A percentile compares a stretch with the other conserved stretches of the same genome.
Conservation (phyloP, 2,888 invertebrate genomes). For the Synanthedon formicaeformis region DNA sequence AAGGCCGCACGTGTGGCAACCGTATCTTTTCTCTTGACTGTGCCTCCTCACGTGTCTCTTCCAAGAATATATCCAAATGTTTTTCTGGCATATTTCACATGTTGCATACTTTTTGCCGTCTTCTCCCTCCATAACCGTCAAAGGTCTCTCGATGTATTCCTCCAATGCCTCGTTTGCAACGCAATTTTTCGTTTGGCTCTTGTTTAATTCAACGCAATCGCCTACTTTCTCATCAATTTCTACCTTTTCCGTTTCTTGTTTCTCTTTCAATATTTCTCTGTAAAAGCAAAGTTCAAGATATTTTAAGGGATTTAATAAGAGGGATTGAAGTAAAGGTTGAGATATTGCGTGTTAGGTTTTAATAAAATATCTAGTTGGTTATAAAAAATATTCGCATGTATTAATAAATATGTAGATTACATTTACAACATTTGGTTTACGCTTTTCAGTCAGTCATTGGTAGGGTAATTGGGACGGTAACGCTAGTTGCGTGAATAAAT, state of each 20-base stretch:
- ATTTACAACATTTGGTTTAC: neutral
- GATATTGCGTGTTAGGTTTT: neutral
- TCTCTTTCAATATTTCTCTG: constrained; percentile 15
- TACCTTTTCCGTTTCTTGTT: constrained; percentile 2
- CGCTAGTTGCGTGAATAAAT: neutral
- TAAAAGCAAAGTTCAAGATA: constrained; percentile 10
- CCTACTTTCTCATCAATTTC: neutral
- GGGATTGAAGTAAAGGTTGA: neutral
- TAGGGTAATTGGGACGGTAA: neutral
- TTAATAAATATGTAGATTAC: neutral
- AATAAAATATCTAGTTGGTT: neutral
- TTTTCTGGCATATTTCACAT: constrained; percentile 52
- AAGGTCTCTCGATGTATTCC: constrained; percentile 2
- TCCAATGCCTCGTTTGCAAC: neutral
- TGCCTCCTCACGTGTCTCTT: constrained; percentile 59
- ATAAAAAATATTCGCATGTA: neutral
- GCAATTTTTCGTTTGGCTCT: neutral
- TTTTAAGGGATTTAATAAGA: neutral
- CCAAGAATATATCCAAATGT: constrained; percentile 32
- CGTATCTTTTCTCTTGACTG: constrained; percentile 38
- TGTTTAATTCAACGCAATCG: neutral
- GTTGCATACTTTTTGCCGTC: constrained; percentile 20
- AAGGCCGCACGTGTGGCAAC: constrained; percentile 67
- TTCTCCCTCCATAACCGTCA: constrained; percentile 8
- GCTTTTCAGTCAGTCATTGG: neutral